phyloP scores from a whole-genome alignment of 2,797 vertebrate genomes.

The Numenius phaeopus region DNA sequence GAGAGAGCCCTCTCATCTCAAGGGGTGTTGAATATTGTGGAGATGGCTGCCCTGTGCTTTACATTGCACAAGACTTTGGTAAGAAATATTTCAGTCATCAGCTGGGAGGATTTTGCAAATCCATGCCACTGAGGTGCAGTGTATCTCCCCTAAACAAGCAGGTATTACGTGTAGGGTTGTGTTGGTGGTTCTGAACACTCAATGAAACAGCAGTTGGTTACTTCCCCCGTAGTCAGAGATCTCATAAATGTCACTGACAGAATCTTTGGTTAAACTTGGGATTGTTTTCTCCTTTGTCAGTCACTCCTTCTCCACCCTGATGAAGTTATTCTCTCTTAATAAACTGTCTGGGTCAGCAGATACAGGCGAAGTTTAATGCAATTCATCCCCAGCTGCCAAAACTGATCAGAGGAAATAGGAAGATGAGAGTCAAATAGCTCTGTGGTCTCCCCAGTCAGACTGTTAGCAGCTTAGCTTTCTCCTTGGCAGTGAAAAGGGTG shows the following conservation, averaged over 20 bases:
- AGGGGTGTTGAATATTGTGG: not conserved
- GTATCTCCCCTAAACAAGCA: not conserved
- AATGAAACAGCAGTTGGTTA: not conserved
- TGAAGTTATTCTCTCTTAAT: not conserved
- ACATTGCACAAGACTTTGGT: not conserved
- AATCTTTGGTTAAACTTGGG: not conserved
- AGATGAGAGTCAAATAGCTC: slow-evolving; percentile 11
- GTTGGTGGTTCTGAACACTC: not conserved
- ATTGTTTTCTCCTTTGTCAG: not conserved
- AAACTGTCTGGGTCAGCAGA: not conserved
- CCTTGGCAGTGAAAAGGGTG: slow-evolving; percentile 12
- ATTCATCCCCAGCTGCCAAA: not conserved
- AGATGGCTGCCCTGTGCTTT: not conserved
- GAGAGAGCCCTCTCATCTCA: not conserved
- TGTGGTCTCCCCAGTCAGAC: slow-evolving; percentile 7
- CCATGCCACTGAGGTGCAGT: not conserved
- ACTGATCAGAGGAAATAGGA: not conserved
- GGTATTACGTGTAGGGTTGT: not conserved
- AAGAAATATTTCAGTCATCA: not conserved
- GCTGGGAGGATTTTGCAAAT: not conserved
- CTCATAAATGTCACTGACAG: not conserved
- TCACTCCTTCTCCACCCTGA: not conserved
- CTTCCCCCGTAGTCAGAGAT: not conserved
- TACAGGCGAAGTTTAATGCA: not conserved
- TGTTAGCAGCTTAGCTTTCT: slow-evolving; percentile 15